A percentile compares a stretch with the other conserved stretches of the same genome.
Evolutionary conservation across 2,797 vertebrate species (phyloP).

Genomic region (Oreochromis grahami): DNA sequence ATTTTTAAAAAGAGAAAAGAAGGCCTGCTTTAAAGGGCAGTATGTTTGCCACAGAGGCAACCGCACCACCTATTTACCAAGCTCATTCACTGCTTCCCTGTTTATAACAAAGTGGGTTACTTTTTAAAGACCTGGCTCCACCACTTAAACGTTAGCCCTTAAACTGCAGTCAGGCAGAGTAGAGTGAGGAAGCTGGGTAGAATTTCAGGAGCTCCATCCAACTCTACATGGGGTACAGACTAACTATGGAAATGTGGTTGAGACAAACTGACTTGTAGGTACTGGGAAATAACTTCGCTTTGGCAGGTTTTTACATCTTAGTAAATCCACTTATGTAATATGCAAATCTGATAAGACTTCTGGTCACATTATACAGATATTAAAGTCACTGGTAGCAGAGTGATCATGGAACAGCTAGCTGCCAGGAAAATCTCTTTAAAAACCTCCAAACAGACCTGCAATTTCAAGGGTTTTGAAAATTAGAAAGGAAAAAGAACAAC

Average conservation of each 20-base stretch:
- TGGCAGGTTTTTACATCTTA: constrained; percentile 24
- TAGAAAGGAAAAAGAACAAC: constrained; percentile 44
- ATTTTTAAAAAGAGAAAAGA: not conserved
- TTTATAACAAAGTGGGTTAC: constrained; percentile 40
- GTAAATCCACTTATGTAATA: constrained; percentile 61
- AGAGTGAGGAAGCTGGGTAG: constrained; percentile 22
- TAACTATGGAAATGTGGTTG: constrained; percentile 52
- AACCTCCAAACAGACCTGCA: constrained; percentile 45
- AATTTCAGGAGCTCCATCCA: constrained; percentile 35
- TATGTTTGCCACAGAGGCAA: not conserved
- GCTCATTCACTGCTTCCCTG: not conserved
- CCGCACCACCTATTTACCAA: not conserved
- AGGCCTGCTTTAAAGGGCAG: not conserved
- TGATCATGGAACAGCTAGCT: constrained; percentile 54
- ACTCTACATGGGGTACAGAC: constrained; percentile 27
- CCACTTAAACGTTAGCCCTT: constrained; percentile 31
- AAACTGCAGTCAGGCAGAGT: constrained; percentile 36
- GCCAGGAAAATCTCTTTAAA: constrained; percentile 65
- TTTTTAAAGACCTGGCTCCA: constrained; percentile 47
- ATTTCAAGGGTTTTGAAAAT: constrained; percentile 58
- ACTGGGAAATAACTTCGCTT: constrained; percentile 29
- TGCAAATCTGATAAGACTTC: constrained; percentile 57
- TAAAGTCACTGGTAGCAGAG: constrained; percentile 34
- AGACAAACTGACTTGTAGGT: constrained; percentile 21
- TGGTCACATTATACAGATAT: constrained; percentile 44